phyloP scores from a whole-genome alignment of 1,140 invertebrate genomes.

The Drosophila serrata region DNA sequence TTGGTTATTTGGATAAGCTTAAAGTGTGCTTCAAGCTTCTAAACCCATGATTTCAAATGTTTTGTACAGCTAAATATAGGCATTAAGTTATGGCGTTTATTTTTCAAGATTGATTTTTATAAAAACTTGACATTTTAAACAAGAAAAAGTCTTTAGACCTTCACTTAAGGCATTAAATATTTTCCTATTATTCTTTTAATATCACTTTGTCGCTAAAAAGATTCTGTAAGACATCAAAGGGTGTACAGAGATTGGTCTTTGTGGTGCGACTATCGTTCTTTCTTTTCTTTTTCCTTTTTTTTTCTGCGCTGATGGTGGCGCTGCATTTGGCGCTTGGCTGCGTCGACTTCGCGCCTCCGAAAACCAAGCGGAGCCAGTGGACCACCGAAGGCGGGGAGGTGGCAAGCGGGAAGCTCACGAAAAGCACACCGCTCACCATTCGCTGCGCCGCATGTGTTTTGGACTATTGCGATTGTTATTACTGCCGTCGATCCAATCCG shows the following conservation, averaged over 20 bases:
- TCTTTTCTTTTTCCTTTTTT: constrained; percentile 36
- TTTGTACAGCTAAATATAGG: not conserved
- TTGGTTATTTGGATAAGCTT: no score
- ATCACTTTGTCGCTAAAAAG: no score
- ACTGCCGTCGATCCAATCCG: constrained; percentile 36
- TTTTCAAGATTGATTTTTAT: no score
- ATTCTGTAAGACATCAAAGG: not conserved
- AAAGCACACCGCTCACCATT: constrained; percentile 72
- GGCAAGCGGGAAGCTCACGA: constrained; percentile 21
- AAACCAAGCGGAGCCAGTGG: constrained; percentile 54
- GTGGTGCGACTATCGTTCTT: constrained; percentile 4
- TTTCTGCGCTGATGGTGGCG: constrained; percentile 39
- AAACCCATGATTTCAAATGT: not conserved
- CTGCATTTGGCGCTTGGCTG: constrained; percentile 80
- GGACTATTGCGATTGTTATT: constrained; percentile 80
- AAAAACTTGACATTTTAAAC: no score
- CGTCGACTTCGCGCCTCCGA: constrained; percentile 76
- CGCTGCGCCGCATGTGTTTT: constrained; percentile 68
- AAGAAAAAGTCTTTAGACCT: no score
- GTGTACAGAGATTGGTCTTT: not conserved
- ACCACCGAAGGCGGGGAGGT: constrained; percentile 20
- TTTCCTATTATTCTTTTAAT: not conserved
- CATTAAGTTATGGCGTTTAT: no score
- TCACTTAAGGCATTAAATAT: not conserved
- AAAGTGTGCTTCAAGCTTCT: no score